Conservation (phyloP, 2,797 vertebrate species). For the Denticeps clupeoides region DNA sequence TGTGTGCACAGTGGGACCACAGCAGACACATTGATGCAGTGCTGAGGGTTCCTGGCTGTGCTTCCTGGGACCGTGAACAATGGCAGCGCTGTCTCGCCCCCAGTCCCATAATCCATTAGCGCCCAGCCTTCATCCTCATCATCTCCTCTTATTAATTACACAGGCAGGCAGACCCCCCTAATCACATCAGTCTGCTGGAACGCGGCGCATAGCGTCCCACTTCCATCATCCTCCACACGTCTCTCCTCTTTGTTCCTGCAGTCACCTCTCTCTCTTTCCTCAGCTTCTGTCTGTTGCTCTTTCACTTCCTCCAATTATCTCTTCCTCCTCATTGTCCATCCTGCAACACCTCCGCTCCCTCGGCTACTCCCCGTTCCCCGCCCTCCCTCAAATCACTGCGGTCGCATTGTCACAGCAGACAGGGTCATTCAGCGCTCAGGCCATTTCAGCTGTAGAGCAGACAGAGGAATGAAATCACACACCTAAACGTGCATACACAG, state of each 20-base stretch:
- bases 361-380: neutral
- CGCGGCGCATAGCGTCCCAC: neutral
- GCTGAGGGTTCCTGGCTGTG: neutral
- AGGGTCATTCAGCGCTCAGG: neutral
- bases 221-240: neutral
- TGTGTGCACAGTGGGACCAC: neutral
- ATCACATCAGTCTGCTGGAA: slow-evolving; percentile 23
- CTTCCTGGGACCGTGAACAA: neutral
- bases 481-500: neutral
- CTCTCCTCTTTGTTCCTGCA: neutral
- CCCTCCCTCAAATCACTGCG: neutral
- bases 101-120: slow-evolving; percentile 18
- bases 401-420: neutral
- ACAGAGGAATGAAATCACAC: slow-evolving; percentile 1
- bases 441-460: neutral
- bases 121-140: slow-evolving; percentile 8
- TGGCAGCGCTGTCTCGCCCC: neutral
- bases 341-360: neutral
- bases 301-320: neutral
- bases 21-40: neutral
- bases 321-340: neutral
- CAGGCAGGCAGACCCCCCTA: slow-evolving; percentile 8
- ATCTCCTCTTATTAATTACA: slow-evolving; percentile 23
- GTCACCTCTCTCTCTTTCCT: neutral
- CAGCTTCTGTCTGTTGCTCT: neutral